Base-by-base conservation (phyloP, 2,797 vertebrate genomes). In the Poeciliopsis paucimaculata region DNA sequence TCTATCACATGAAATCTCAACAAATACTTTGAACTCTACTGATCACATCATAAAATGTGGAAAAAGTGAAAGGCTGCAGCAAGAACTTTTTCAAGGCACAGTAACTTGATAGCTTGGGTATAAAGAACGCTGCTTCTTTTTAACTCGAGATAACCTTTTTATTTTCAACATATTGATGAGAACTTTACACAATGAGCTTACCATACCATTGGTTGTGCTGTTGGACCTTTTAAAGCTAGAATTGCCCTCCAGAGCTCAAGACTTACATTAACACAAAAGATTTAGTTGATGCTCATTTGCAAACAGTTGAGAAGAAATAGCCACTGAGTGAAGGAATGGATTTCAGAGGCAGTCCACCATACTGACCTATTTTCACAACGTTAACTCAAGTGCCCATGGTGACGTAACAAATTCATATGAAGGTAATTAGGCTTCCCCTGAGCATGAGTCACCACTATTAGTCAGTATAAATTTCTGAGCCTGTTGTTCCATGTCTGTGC, bases 371-470 rank as follows among this genome's bases (percentile, higher is more conserved):
- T 94, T 94, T 89, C 79, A 77, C 72, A 77, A 82, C 77, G 66
- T 79, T 85, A 90, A 87, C 71, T 71, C 41, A 70, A 75, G 75
- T 82, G 75, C 78, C 80, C 47, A 28, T 66, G 47, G 76, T 91
- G 90, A 93, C 23, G 82, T 88, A 90, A 89, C 70, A 78, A 46
- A 83, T 88, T 90, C 89, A 93, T 88, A 82, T 88, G 91, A 90
- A 83, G 86, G 77, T 78, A 91, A 91, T 94, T 91, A 93, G 76
- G 80, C 82, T 90, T 89, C 55, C 57, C 34, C 31, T 53, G 15
- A 62, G 78, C 73, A 91, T 94, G 92, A 94, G 78, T 94, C 93
- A 94, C 77, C 49, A 68, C 87, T 78, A 82, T 90, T 81, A 90
- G 84, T 90, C 90, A 89, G 70, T 53, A 46, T 79, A 87, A 16